phyloP scores from a whole-genome alignment of 2,113 vertebrate species.

The Ochotona curzoniae region DNA sequence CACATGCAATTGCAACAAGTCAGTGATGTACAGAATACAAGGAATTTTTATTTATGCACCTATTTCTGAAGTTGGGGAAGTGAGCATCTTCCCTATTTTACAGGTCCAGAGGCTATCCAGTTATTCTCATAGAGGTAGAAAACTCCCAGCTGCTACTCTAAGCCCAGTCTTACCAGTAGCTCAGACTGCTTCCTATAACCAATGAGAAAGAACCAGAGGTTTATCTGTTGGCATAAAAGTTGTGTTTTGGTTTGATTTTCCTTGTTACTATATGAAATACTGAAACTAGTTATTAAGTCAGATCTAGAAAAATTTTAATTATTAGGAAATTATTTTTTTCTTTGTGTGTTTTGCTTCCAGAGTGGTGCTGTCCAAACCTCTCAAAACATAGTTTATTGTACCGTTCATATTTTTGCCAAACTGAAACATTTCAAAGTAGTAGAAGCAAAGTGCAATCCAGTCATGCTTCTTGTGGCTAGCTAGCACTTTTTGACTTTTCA shows the following conservation, averaged over 20 bases:
- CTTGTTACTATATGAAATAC: conserved; percentile 32
- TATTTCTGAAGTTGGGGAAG: conserved; percentile 43
- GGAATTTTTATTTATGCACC: conserved; percentile 23
- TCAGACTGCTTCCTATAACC: conserved; percentile 52
- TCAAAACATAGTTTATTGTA: conserved; percentile 73
- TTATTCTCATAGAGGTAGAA: conserved; percentile 26
- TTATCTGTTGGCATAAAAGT: conserved; percentile 57
- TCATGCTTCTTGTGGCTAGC: neutral
- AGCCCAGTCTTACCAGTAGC: conserved; percentile 28
- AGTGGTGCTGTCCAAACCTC: conserved; percentile 70
- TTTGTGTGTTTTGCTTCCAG: conserved; percentile 54
- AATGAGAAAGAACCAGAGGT: conserved; percentile 49
- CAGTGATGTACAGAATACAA: conserved; percentile 23
- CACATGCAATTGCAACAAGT: neutral
- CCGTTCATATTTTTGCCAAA: conserved; percentile 64
- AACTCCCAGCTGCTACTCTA: conserved; percentile 46
- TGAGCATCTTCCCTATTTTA: neutral
- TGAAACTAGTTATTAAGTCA: conserved; percentile 34
- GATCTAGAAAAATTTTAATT: conserved; percentile 26
- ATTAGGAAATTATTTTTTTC: conserved; percentile 47
- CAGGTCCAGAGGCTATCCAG: neutral
- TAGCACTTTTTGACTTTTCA: conserved; percentile 50
- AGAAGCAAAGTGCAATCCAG: conserved; percentile 57
- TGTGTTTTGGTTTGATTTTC: conserved; percentile 1
- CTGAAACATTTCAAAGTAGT: conserved; percentile 60